phyloP scores from a whole-genome alignment of 2,113 vertebrate species.

The Hymenochirus boettgeri region DNA sequence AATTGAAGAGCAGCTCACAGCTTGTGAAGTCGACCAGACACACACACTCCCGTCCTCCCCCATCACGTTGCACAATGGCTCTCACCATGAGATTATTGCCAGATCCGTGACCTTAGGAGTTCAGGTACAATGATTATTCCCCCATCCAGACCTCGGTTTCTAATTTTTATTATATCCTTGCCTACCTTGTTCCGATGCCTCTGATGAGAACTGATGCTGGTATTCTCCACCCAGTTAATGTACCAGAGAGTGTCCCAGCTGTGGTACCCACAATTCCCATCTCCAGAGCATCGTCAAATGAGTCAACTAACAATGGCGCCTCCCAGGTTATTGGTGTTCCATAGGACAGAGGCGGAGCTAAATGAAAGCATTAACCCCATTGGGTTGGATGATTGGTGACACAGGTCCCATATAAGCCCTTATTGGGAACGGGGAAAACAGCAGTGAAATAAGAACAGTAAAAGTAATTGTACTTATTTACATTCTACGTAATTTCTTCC shows the following conservation, averaged over 20 bases:
- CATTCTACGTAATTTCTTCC: no score
- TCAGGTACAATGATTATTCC: background rate
- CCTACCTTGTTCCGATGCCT: slow-evolving; percentile 80
- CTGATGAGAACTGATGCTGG: slow-evolving; percentile 85
- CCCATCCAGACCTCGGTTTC: no score
- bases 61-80: slow-evolving; percentile 77
- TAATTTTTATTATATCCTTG: no score
- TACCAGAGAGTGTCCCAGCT: slow-evolving; percentile 88
- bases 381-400: no score
- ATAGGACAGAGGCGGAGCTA: slow-evolving; percentile 69
- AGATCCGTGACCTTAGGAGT: slow-evolving; percentile 84
- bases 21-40: slow-evolving; percentile 76
- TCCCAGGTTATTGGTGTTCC: slow-evolving; percentile 78
- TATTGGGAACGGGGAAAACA: no score
- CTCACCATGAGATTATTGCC: slow-evolving; percentile 72
- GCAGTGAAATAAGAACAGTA: no score
- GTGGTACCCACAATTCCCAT: slow-evolving; percentile 92
- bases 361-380: slow-evolving; percentile 12
- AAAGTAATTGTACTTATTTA: no score
- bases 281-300: slow-evolving; percentile 79
- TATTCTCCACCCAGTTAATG: slow-evolving; percentile 80
- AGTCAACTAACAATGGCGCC: slow-evolving; percentile 74
- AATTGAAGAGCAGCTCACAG: slow-evolving; percentile 90
- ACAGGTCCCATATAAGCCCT: no score
- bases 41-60: slow-evolving; percentile 85